Evolutionary conservation across 92 coral and sea anemone species (phyloP).

Genomic region (Phenganax subtilis): DNA sequence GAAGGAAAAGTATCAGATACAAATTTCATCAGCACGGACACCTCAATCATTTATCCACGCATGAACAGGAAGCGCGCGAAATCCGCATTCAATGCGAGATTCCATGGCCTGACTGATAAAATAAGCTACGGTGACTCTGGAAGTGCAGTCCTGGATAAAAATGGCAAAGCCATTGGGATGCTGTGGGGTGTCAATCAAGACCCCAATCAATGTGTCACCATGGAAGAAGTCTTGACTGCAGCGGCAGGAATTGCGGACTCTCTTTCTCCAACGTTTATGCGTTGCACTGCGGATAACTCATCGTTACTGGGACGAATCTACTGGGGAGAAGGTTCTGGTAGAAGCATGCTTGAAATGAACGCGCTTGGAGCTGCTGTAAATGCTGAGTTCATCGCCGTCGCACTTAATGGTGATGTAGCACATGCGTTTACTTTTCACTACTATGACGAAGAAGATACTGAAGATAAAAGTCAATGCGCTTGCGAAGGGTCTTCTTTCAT

Average conservation of each 20-base stretch:
- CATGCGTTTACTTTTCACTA: slow-evolving; percentile 5
- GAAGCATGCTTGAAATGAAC: slow-evolving; percentile 7
- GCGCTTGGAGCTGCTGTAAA: slow-evolving; percentile 10
- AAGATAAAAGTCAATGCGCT: background rate
- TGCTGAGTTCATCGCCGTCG: background rate
- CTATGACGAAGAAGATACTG: background rate
- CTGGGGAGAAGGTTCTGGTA: slow-evolving; percentile 10
- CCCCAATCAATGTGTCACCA: background rate
- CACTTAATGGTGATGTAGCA: background rate
- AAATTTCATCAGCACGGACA: background rate
- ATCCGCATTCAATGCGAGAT: background rate
- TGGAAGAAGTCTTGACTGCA: background rate
- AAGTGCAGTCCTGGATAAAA: slow-evolving; percentile 1
- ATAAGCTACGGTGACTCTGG: background rate
- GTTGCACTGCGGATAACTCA: slow-evolving; percentile 4
- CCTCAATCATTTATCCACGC: background rate
- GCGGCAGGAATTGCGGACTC: background rate
- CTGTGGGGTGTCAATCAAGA: background rate
- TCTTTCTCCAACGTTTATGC: background rate
- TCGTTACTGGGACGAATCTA: background rate
- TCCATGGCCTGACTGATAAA: background rate
- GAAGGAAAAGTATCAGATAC: background rate
- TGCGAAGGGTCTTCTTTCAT: background rate
- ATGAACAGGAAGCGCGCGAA: background rate
- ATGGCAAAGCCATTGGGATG: slow-evolving; percentile 21